A percentile compares a stretch with the other conserved stretches of the same genome.
phyloP scores from a whole-genome alignment of 2,797 vertebrate species.

The Scyliorhinus canicula region DNA sequence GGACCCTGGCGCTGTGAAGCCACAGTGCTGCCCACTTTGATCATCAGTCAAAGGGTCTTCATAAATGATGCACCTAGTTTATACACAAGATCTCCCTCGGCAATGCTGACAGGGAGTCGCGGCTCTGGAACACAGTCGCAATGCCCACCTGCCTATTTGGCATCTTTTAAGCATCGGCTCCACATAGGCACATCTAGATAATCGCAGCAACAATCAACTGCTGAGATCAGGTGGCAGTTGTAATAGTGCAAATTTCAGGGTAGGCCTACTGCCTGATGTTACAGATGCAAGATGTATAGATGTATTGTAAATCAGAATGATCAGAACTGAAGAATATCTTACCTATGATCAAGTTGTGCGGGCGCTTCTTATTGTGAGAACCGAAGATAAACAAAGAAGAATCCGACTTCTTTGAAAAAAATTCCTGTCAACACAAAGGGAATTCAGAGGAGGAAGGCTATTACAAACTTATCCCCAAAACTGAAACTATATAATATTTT shows the following conservation, averaged over 20 bases:
- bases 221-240: background rate
- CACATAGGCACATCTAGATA: background rate
- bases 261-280: background rate
- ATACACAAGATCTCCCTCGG: too few species aligned
- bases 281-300: background rate
- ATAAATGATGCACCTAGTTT: too few species aligned
- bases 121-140: background rate
- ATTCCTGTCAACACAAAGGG: constrained; percentile 65
- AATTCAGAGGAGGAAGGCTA: background rate
- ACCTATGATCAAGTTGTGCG: constrained; percentile 91
- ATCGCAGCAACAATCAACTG: background rate
- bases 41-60: too few species aligned
- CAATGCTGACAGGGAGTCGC: background rate
- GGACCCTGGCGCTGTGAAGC: too few species aligned
- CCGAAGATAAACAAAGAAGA: constrained; percentile 92
- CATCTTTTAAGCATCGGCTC: background rate
- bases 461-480: background rate
- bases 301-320: background rate
- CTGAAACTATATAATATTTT: background rate
- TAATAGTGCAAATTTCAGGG: background rate
- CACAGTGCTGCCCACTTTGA: too few species aligned
- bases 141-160: background rate
- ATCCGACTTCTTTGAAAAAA: constrained; percentile 94
- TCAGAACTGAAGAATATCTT: constrained; percentile 42
- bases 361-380: constrained; percentile 95